Evolutionary conservation across 2,113 vertebrate genomes (phyloP).

Genomic region (Lipophrys pholis): DNA sequence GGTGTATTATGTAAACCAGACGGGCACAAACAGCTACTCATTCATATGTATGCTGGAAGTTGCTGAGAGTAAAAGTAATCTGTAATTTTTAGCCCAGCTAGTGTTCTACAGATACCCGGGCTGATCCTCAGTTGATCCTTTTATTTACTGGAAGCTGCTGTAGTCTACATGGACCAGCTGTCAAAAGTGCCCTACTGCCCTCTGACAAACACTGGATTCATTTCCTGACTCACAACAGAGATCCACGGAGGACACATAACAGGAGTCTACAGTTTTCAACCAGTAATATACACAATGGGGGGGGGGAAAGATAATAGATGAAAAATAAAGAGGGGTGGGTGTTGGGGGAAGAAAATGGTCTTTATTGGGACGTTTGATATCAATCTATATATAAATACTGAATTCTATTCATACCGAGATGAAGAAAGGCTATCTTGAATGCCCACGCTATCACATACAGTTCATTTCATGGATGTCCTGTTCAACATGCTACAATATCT

Average conservation of each 20-base stretch:
- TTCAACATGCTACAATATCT: not conserved
- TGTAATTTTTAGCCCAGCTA: not conserved
- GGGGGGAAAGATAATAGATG: not conserved
- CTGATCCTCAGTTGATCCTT: constrained; percentile 20
- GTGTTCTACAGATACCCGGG: constrained; percentile 9
- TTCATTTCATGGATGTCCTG: constrained; percentile 2
- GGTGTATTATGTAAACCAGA: not conserved
- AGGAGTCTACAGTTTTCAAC: constrained; percentile 22
- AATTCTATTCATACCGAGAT: constrained; percentile 7
- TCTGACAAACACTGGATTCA: constrained; percentile 29
- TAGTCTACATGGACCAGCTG: constrained; percentile 27
- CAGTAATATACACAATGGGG: constrained; percentile 23
- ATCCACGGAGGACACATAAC: constrained; percentile 19
- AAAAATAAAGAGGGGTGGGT: too few relatives aligned
- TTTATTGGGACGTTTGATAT: constrained; percentile 21
- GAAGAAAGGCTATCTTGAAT: too few relatives aligned
- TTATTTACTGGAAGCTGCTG: constrained; percentile 20
- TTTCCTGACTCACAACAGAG: constrained; percentile 1
- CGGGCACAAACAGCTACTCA: not conserved
- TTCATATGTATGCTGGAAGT: not conserved
- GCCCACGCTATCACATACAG: too few relatives aligned
- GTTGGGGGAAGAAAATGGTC: not conserved
- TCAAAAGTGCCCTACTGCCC: constrained; percentile 6
- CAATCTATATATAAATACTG: constrained; percentile 21
- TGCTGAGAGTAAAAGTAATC: not conserved